Conservation (phyloP, 2,113 vertebrate species). For the Platichthys flesus region DNA sequence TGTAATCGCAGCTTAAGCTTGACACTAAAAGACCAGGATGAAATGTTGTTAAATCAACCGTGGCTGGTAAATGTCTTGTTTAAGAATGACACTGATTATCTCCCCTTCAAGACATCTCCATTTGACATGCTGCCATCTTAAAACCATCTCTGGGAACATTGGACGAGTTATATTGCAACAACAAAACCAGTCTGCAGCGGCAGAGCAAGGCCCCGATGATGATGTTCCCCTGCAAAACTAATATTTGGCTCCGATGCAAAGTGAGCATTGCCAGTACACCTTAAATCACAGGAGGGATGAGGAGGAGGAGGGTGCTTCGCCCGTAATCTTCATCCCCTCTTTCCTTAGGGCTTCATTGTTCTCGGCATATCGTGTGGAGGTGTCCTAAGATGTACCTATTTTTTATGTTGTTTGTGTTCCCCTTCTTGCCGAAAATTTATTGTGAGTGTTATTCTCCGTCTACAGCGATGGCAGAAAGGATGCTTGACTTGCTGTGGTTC, state of each 20-base stretch:
- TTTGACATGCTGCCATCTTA: conserved; percentile 35
- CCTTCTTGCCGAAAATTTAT: conserved; percentile 32
- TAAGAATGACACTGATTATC: conserved; percentile 23
- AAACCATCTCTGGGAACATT: conserved; percentile 18
- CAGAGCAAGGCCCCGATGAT: not conserved
- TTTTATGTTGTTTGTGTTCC: not conserved
- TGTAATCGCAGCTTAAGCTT: not conserved
- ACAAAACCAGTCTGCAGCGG: conserved; percentile 12
- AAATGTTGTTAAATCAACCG: conserved; percentile 23
- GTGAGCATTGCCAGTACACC: conserved; percentile 17
- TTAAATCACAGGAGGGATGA: conserved; percentile 39
- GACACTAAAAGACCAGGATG: conserved; percentile 13
- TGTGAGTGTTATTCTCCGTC: conserved; percentile 37
- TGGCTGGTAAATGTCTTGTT: conserved; percentile 27
- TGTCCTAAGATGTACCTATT: conserved; percentile 41
- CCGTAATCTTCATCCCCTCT: conserved; percentile 38
- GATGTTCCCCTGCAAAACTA: conserved; percentile 26
- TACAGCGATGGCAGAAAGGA: conserved; percentile 33
- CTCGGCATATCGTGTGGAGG: conserved; percentile 43
- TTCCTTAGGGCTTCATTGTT: conserved; percentile 55
- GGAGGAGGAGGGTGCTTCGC: conserved; percentile 16
- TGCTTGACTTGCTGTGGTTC: conserved; percentile 50
- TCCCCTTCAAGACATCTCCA: conserved; percentile 22
- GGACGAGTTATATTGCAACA: conserved; percentile 24
- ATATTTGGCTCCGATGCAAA: conserved; percentile 26